These are phyloP conservation scores for Candoia aspera DNA, from an alignment of 2,113 vertebrate species.

Conservation along the genomic window DNA sequence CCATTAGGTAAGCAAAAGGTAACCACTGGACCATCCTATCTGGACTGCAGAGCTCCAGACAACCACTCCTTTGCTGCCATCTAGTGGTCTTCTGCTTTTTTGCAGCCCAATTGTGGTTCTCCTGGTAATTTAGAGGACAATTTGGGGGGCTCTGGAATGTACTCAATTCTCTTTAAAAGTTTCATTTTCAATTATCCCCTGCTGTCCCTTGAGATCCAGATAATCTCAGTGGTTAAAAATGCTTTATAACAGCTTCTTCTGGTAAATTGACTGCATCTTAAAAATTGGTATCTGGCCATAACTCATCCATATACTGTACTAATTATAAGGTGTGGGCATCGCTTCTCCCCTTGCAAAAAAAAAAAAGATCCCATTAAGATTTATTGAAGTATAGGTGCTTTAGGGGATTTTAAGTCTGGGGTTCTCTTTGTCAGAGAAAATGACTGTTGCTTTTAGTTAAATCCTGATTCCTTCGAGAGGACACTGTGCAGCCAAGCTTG, in stretches of 20 bases:
- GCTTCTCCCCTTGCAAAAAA: background rate
- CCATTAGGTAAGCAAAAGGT: background rate
- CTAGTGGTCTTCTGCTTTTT: background rate
- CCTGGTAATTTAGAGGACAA: background rate
- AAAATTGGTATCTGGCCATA: background rate
- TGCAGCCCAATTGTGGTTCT: background rate
- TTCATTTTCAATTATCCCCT: background rate
- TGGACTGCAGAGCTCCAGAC: background rate
- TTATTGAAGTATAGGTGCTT: background rate
- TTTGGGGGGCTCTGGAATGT: background rate
- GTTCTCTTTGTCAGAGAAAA: background rate
- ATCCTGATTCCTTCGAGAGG: background rate
- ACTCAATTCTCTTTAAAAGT: background rate
- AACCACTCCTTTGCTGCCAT: background rate
- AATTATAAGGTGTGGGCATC: background rate
- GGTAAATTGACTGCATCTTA: background rate
- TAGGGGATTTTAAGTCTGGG: background rate
- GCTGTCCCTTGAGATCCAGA: background rate
- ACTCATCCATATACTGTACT: background rate
- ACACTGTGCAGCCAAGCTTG: background rate
- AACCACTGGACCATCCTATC: background rate
- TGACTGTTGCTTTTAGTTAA: background rate
- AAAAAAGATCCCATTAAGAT: background rate
- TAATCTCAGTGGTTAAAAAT: background rate
- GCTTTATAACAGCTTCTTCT: background rate